Evolutionary conservation across 2,888 invertebrate species (phyloP), one percentile per base, ranked within the genome.

Genomic region (Sinohyriopsis cumingii): DNA sequence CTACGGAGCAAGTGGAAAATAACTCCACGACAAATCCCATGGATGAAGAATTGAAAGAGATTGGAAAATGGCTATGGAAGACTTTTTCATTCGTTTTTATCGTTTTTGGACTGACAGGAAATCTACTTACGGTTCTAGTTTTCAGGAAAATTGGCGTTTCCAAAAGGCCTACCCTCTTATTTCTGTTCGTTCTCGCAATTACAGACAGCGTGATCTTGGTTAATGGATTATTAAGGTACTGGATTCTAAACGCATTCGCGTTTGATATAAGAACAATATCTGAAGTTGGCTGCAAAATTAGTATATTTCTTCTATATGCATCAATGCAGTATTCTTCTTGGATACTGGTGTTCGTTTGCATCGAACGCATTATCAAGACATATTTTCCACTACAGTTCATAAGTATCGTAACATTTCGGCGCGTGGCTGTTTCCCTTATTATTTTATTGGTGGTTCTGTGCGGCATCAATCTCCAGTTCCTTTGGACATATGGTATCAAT

Each of bases 261-360:
- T 68, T 73, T 57, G 78, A 78, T 60, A 56, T 77, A 9, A 65
- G 75, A 28, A 56, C 60, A 2, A 61, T 77, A 5, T 78, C 78
- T n/a, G 67, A 71, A 45, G 70, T 68, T 45, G 74, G 71, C 59
- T 82, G 82, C 68, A 80, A 77, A 67, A 72, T 82, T 22, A 74
- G 74, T 61, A 63, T 75, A 19, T 82, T 82, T 59, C 59, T 76
- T 28, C 77, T 79, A 15, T 82, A 82, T 65, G 63, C 73, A n/a
- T 75, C 82, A 3, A 79, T 82, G 78, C 80, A 82, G 45, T 72
- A 75, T 19, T 82, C 82, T 1, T 80, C 82, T 0, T 82, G 82
- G 82, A 78, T 80, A 24, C 69, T 82, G 9, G 82, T 80, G 5
- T 72, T 78, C 9, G 80, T 82, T 7, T 67, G 79, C 7, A 28